phyloP scores from a whole-genome alignment of 2,888 invertebrate species.

The Clostera curtula region DNA sequence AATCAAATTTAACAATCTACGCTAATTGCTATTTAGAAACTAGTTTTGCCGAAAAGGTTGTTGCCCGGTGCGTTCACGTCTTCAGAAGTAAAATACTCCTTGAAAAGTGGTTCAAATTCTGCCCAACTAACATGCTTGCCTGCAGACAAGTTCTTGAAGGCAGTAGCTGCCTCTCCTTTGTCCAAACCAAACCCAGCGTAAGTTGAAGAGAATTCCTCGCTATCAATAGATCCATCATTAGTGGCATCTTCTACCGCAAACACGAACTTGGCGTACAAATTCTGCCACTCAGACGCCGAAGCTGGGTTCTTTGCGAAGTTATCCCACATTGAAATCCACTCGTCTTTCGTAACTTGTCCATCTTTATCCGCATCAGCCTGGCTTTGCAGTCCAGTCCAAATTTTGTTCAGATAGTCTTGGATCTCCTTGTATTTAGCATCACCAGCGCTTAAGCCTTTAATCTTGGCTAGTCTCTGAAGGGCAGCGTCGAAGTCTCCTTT shows the following conservation, averaged over 20 bases:
- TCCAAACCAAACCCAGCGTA: conserved; percentile 85
- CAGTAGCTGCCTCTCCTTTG: conserved; percentile 81
- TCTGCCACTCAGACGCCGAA: conserved; percentile 86
- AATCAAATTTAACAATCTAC: background rate
- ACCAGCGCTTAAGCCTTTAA: conserved; percentile 85
- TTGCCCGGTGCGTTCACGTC: conserved; percentile 47
- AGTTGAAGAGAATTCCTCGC: conserved; percentile 86
- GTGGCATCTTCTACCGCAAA: conserved; percentile 91
- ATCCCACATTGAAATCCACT: conserved; percentile 73
- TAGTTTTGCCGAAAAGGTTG: conserved; percentile 82
- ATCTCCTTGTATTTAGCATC: conserved; percentile 84
- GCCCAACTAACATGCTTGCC: conserved; percentile 83
- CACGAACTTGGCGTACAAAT: conserved; percentile 88
- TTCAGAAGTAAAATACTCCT: conserved; percentile 80
- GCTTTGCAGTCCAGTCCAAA: conserved; percentile 88
- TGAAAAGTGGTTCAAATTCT: conserved; percentile 87
- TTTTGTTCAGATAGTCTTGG: conserved; percentile 82
- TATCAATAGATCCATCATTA: conserved; percentile 83
- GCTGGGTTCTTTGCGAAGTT: conserved; percentile 78
- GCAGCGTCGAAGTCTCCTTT: conserved; percentile 91
- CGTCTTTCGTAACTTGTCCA: conserved; percentile 78
- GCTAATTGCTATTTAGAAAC: conserved; percentile 19
- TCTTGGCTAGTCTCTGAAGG: conserved; percentile 86
- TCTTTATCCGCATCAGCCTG: conserved; percentile 90
- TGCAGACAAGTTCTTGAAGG: conserved; percentile 86